phyloP scores from a whole-genome alignment of 1,140 invertebrate species.

The Drosophila ficusphila region DNA sequence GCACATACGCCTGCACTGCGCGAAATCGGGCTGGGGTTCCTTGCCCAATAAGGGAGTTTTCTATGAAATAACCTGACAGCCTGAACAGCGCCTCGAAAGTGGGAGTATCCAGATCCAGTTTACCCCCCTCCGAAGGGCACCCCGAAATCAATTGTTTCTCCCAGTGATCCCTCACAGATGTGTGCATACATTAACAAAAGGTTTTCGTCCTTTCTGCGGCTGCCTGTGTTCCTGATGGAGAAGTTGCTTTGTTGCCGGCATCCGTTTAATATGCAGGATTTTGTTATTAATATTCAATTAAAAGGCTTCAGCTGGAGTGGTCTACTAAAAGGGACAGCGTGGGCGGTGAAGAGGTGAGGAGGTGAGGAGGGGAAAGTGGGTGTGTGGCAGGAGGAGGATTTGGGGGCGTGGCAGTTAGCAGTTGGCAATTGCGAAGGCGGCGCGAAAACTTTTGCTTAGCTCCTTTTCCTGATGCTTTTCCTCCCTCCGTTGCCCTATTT shows the following conservation, averaged over 20 bases:
- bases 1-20: not conserved
- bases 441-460: slow-evolving; percentile 31
- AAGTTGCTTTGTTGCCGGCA: slow-evolving; percentile 37
- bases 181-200: slow-evolving; percentile 58
- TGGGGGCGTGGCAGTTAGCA: not conserved
- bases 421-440: slow-evolving; percentile 12
- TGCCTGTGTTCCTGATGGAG: slow-evolving; percentile 27
- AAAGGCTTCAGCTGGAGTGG: slow-evolving; percentile 45
- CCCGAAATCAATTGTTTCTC: not conserved
- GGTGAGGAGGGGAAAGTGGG: not conserved
- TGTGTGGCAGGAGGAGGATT: slow-evolving; percentile 15
- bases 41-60: too few species aligned
- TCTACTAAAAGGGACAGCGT: not conserved
- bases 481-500: slow-evolving; percentile 3
- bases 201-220: slow-evolving; percentile 37
- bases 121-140: too few species aligned
- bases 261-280: slow-evolving; percentile 62
- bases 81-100: too few species aligned
- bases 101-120: too few species aligned
- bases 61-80: slow-evolving; percentile 10
- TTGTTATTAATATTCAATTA: slow-evolving; percentile 68
- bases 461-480: slow-evolving; percentile 28
- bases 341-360: too few species aligned
- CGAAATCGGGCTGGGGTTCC: not conserved
- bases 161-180: slow-evolving; percentile 11